phyloP scores from a whole-genome alignment of 2,113 vertebrate genomes.

The Onychostruthus taczanowskii region DNA sequence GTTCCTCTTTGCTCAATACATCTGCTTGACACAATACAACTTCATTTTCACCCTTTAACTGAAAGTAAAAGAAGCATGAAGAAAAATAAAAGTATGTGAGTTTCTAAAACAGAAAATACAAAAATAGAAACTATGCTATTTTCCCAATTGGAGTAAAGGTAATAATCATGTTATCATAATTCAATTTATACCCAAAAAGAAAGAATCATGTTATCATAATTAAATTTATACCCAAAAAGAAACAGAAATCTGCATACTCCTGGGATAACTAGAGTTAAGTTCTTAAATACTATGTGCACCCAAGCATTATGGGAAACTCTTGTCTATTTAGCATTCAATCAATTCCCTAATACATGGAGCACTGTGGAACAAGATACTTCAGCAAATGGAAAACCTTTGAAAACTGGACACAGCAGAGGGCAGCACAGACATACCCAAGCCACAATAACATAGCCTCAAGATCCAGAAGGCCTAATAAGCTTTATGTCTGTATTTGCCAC shows the following conservation, averaged over 20 bases:
- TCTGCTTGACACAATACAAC: slow-evolving; percentile 13
- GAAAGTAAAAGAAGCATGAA: slow-evolving; percentile 26
- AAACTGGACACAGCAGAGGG: neutral
- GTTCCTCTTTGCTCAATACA: slow-evolving; percentile 8
- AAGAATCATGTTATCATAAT: neutral
- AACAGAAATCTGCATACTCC: neutral
- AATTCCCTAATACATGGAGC: neutral
- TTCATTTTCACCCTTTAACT: slow-evolving; percentile 49
- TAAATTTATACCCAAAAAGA: neutral
- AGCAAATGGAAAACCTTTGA: neutral
- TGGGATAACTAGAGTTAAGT: neutral
- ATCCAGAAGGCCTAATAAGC: neutral
- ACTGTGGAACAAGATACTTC: neutral
- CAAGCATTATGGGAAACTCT: neutral
- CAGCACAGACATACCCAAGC: neutral
- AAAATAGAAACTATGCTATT: neutral
- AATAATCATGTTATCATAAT: neutral
- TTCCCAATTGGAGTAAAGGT: neutral
- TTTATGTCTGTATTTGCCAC: neutral
- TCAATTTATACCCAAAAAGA: too few relatives aligned
- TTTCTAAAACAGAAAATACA: neutral
- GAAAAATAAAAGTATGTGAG: neutral
- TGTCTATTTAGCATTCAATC: neutral
- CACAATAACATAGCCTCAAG: neutral
- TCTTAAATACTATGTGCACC: neutral